Base-by-base conservation (phyloP, 2,888 invertebrate species). In the Cephus pulcher region DNA sequence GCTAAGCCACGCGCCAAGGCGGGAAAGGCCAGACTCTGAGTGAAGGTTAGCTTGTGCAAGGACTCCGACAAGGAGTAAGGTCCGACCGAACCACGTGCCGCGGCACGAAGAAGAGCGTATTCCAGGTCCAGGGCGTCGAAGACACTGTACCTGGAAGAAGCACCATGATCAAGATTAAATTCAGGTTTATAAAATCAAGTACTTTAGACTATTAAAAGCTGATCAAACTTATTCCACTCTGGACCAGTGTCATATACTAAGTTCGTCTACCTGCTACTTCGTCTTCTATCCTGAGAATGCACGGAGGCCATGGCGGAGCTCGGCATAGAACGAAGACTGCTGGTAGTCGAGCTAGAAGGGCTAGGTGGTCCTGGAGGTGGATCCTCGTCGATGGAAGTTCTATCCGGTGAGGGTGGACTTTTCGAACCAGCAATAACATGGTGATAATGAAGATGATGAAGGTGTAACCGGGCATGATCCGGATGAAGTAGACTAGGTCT, bases 101-200 rank as follows among this genome's bases (percentile, higher is more conserved):
- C 95, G 1, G 95, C 95, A 68, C 95, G 92, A 75, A 95, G 90
- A 15, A 95, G 90, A 6, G 95, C 95, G 91, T 95, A 95, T 88
- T 95, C 95, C 84, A 95, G 91, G 89, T 95, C 95, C 85, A 95
- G 89, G 23, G 95, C 95, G 90, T 95, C 95, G 91, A 95, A 95
- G 73, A 95, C 93, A 80, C 95, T 95, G 89, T 95, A 95, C 80
- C 94, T 89, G 80, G 15, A 79, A 23, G 15, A 56, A 56, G 56
- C 23, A 56, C 1, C 23, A 9, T 23, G 56, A 56, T 56, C 23
- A 56, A 23, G 23, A 23, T 56, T 23, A 56, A 56, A 56, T 56
- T 23, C 23, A 56, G 56, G 6, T 9, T 11, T 11, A 30, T n/a
- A 34, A 32, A 35, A 74, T 40, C 23, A 75, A 75, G 11, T 34